Percentiles rank a stretch among this genome's conserved stretches.
These are phyloP conservation scores for Platycnemis pennipes DNA, from an alignment of 2,888 invertebrate species.

Conservation along the genomic window DNA sequence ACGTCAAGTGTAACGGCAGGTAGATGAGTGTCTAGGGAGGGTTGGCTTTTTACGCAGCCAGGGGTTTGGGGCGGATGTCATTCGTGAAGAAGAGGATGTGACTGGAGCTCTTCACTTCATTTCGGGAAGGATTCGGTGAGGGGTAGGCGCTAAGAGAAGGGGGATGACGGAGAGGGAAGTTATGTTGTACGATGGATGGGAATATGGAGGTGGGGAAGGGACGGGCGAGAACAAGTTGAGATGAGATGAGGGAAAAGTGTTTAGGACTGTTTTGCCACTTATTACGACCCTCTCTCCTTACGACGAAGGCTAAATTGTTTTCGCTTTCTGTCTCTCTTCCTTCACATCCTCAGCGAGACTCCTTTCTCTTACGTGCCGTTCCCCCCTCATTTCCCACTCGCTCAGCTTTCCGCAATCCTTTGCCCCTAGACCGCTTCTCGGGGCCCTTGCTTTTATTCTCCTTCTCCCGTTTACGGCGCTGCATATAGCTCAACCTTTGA, in stretches of 20 bases:
- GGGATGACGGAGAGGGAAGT: no score
- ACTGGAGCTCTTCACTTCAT: background rate
- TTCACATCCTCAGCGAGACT: background rate
- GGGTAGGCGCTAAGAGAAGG: no score
- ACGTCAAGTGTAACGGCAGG: no score
- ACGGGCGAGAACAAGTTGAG: background rate
- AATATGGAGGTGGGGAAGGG: background rate
- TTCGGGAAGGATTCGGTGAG: no score
- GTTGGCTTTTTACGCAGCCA: no score
- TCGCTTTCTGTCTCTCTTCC: background rate
- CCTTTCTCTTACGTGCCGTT: background rate
- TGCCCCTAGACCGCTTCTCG: background rate
- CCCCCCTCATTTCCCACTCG: background rate
- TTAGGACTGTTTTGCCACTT: background rate
- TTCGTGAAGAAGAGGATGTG: background rate
- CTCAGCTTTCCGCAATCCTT: background rate
- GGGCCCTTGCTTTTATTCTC: background rate
- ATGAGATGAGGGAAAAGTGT: background rate
- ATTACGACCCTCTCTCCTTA: conserved; percentile 5
- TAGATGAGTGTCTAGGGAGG: no score
- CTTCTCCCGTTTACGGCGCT: conserved; percentile 40
- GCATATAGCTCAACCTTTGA: conserved; percentile 47
- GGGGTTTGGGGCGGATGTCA: no score
- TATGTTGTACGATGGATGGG: background rate
- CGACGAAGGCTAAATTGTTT: background rate